phyloP scores from a whole-genome alignment of 2,888 invertebrate genomes.

The Cylindroiulus punctatus region DNA sequence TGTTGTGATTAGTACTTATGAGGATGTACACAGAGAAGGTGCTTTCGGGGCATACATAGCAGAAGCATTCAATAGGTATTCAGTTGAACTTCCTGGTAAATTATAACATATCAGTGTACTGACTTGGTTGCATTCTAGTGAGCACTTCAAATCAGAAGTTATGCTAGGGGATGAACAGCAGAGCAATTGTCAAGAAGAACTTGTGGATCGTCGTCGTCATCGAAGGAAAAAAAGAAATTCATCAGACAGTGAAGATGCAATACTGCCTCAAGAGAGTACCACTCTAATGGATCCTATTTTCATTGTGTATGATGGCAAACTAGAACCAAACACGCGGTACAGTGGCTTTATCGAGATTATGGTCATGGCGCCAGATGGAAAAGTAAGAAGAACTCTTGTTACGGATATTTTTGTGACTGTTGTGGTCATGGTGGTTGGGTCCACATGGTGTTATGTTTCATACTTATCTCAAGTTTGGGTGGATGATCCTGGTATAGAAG shows the following conservation, averaged over 20 bases:
- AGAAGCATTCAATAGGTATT: conserved; percentile 81
- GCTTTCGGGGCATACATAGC: conserved; percentile 82
- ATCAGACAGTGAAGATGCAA: background rate
- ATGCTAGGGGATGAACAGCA: conserved; percentile 57
- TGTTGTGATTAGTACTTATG: conserved; percentile 77
- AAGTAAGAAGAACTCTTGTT: conserved; percentile 40
- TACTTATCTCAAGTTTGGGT: too few species aligned
- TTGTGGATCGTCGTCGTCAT: background rate
- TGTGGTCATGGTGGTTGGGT: too few species aligned
- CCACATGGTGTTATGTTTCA: too few species aligned
- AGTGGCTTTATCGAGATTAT: conserved; percentile 86
- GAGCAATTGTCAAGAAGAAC: conserved; percentile 55
- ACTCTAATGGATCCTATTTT: conserved; percentile 14
- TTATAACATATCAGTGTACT: conserved; percentile 63
- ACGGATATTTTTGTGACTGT: too few species aligned
- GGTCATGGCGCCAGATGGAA: conserved; percentile 62
- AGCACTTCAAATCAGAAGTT: conserved; percentile 57
- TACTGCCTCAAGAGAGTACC: conserved; percentile 11
- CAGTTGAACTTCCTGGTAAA: background rate
- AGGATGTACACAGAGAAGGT: conserved; percentile 77
- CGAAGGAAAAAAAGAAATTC: conserved; percentile 14
- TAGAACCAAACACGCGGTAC: conserved; percentile 82
- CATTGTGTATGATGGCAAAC: conserved; percentile 73
- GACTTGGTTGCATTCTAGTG: conserved; percentile 40
- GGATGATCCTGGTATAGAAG: too few species aligned